A percentile compares a stretch with the other conserved stretches of the same genome.
Conservation (phyloP, 2,113 vertebrate genomes). For the Raja brachyura region DNA sequence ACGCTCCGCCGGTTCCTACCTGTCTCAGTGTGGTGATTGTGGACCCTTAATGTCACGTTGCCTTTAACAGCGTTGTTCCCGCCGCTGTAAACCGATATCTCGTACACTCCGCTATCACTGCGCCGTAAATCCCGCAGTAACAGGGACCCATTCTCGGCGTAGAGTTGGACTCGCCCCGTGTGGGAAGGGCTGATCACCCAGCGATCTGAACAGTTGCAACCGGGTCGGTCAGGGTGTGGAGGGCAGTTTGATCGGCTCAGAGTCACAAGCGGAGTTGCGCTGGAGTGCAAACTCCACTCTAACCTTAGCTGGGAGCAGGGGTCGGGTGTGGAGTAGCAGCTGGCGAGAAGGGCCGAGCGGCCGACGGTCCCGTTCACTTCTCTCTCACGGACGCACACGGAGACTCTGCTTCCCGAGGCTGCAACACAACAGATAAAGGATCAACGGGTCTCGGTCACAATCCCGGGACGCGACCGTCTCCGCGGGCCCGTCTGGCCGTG, state of each 20-base stretch:
- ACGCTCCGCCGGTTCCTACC: background rate
- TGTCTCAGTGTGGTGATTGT: background rate
- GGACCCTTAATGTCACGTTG: background rate
- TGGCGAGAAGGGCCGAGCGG: background rate
- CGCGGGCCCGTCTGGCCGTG: too few species aligned
- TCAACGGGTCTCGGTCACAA: too few species aligned
- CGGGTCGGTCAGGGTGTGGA: background rate
- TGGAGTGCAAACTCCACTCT: background rate
- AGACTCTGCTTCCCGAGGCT: background rate
- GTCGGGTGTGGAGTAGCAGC: background rate
- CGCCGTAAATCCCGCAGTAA: background rate
- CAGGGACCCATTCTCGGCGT: background rate
- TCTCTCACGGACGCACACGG: background rate
- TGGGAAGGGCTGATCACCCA: background rate
- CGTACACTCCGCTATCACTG: background rate
- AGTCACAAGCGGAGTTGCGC: background rate
- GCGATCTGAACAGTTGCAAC: background rate
- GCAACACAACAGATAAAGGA: background rate
- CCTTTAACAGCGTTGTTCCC: accelerated
- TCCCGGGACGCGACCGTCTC: too few species aligned
- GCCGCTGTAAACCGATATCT: background rate
- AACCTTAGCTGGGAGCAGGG: background rate
- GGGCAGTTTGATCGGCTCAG: background rate
- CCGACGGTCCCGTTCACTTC: background rate
- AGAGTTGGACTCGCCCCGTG: background rate